Conservation (phyloP, 2,888 invertebrate species). For the Coecobrya sp. region DNA sequence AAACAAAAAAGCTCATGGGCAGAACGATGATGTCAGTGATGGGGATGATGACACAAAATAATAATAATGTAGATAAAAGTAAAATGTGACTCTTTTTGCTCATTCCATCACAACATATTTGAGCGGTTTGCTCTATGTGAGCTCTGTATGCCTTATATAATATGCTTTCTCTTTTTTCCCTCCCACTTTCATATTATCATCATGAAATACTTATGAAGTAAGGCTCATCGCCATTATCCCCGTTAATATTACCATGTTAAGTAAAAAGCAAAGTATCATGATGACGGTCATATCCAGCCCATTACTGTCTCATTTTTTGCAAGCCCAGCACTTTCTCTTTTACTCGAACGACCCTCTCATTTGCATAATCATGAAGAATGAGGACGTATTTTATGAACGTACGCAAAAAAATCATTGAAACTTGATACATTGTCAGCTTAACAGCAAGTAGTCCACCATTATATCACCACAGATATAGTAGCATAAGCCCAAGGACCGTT, state of each 20-base stretch:
- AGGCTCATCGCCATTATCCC: constrained; percentile 11
- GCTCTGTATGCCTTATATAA: not conserved
- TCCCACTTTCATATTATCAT: constrained; percentile 1
- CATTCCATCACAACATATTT: constrained; percentile 8
- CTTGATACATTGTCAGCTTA: constrained; percentile 68
- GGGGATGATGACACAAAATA: constrained; percentile 1
- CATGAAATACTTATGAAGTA: constrained; percentile 33
- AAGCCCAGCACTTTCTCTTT: constrained; percentile 34
- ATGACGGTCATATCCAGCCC: not conserved
- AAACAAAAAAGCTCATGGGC: not conserved
- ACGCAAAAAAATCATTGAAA: constrained; percentile 72
- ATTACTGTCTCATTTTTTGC: constrained; percentile 60
- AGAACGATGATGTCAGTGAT: not conserved
- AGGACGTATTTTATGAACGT: constrained; percentile 73
- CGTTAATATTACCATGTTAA: constrained; percentile 49
- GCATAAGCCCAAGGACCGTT: not conserved
- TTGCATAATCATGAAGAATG: constrained; percentile 80
- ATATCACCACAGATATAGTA: not conserved
- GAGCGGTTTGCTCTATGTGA: not conserved
- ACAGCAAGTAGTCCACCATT: constrained; percentile 40
- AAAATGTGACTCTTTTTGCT: constrained; percentile 15
- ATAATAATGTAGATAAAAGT: constrained; percentile 30
- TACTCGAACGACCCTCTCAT: constrained; percentile 59
- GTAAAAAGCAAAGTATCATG: constrained; percentile 22
- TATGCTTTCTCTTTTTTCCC: not conserved